Evolutionary conservation across 2,888 invertebrate species (phyloP).

Genomic region (Tetanocera ferruginea): DNA sequence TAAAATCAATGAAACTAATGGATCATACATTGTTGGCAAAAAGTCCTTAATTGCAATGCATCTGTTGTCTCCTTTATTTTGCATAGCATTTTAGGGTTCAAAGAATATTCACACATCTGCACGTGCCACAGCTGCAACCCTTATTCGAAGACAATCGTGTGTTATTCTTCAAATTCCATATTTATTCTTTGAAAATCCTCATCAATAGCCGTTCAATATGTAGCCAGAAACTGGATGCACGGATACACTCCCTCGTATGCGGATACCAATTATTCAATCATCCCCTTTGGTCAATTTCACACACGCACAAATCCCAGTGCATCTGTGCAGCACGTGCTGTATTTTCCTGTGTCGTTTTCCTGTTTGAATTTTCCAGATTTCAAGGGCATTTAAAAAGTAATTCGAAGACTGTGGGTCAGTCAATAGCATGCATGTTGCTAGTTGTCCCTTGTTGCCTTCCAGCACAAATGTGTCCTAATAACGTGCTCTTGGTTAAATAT

Average conservation of each 20-base stretch:
- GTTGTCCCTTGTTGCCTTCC: not conserved
- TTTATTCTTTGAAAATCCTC: no score
- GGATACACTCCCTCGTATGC: no score
- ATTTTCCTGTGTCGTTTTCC: not conserved
- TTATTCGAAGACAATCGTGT: not conserved
- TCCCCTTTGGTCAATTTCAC: not conserved
- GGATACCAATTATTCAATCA: not conserved
- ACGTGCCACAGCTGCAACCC: not conserved
- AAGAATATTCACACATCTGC: slow-evolving; percentile 1
- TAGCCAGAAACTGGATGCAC: no score
- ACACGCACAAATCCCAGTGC: not conserved
- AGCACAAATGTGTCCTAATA: no score
- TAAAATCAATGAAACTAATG: not conserved
- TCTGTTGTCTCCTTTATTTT: not conserved
- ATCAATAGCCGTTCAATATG: no score
- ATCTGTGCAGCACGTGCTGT: slow-evolving; percentile 35
- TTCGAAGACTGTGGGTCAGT: not conserved
- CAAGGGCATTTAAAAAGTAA: not conserved
- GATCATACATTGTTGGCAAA: not conserved
- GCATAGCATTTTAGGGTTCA: not conserved
- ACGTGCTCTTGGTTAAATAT: not conserved
- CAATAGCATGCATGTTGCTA: not conserved
- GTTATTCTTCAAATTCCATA: not conserved
- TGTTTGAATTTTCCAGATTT: not conserved
- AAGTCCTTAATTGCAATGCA: not conserved